Conservation (phyloP, 2,113 vertebrate species). For the Balaenoptera acutorostrata region DNA sequence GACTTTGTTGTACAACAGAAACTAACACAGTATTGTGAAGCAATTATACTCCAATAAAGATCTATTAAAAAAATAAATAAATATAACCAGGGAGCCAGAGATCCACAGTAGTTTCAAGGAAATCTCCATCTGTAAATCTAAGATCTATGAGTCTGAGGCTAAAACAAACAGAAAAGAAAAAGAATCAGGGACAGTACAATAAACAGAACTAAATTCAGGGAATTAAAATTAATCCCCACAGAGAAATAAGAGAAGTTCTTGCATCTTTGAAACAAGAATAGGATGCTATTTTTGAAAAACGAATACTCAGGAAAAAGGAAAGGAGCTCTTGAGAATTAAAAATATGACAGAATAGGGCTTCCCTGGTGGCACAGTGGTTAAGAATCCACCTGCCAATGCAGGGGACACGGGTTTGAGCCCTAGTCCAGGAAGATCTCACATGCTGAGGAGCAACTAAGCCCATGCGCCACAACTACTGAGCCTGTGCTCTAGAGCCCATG, state of each 20-base stretch:
- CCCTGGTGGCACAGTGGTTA: no score
- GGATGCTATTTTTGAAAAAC: neutral
- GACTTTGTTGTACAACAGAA: no score
- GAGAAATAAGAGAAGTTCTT: neutral
- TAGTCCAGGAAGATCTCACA: no score
- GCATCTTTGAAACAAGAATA: neutral
- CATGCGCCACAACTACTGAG: no score
- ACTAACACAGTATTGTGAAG: no score
- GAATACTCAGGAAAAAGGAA: neutral
- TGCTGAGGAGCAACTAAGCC: no score
- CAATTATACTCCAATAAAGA: no score
- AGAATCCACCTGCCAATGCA: no score
- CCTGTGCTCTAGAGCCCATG: no score
- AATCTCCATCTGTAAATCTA: neutral
- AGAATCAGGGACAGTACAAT: neutral
- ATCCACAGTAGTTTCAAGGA: neutral
- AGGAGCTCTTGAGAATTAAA: neutral
- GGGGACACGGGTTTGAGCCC: no score
- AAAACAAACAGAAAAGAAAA: constrained; percentile 12
- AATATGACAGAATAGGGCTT: neutral
- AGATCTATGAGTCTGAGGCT: neutral
- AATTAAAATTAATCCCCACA: constrained; percentile 4
- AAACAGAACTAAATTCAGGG: neutral
- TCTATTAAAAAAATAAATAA: neutral
- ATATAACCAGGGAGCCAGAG: neutral